Evolutionary conservation across 2,113 vertebrate species (phyloP), one percentile per base, ranked within the genome.

Genomic region (Phaethornis superciliosus): DNA sequence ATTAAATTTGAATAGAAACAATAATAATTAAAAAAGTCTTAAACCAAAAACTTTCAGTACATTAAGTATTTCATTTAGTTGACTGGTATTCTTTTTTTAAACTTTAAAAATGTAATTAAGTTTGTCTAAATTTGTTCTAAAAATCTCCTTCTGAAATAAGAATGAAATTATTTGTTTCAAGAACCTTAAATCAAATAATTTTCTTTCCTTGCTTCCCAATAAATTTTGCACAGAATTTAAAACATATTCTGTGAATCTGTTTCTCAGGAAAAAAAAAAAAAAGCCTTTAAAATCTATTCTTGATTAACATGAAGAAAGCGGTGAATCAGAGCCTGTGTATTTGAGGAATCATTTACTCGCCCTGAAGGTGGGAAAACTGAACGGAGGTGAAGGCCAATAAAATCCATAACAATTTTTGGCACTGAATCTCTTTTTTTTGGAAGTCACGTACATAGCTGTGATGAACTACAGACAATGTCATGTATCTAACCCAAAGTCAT

Each of bases 261-360:
- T 95, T 81, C 92, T 78, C 55, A 59, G 90, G 4, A 81, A 85
- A 78, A 94, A 21, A 47, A 47, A 47, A 47, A 91, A 88, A 71
- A 83, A 12, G 75, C 51, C 51, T 92, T 94, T 92, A 83, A 94
- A 94, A 94, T 95, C 76, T 93, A 94, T 44, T 85, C 15, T 81
- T 93, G 86, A 93, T 96, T 95, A 94, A 96, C 56, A 64, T 6
- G 32, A 93, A 9, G 35, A 47, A 81, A 81, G 80, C 83, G 47
- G 56, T 86, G 77, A 93, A 93, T n/a, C 52, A 52, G 52, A 83
- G 17, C 44, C 72, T 51, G 26, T 46, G 54, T 69, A 33, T 92
- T 63, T 71, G 49, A 94, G 69, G 56, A 86, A 75, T 84, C 44
- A 78, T 88, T 90, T 84, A 74, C 69, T 94, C 28, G 63, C n/a